Percentiles rank a stretch among this genome's conserved stretches.
Evolutionary conservation across 2,113 vertebrate genomes (phyloP).

Genomic region (Oenanthe oenanthe): DNA sequence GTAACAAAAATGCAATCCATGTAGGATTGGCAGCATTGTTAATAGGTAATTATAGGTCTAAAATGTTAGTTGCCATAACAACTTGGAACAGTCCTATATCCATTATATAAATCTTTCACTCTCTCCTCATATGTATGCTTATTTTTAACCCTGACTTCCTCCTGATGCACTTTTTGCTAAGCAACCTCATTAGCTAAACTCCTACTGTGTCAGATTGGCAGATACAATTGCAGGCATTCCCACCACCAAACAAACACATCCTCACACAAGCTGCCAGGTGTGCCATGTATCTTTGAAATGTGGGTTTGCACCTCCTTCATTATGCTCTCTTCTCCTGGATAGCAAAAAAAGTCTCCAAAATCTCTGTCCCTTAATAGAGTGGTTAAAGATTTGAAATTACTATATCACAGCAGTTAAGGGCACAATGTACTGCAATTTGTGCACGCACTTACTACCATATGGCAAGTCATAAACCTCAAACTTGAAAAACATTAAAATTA

Average conservation of each 20-base stretch:
- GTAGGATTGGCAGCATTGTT: slow-evolving; percentile 36
- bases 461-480: not conserved
- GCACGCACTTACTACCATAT: not conserved
- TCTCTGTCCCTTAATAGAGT: not conserved
- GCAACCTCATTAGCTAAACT: slow-evolving; percentile 32
- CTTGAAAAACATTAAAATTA: not conserved
- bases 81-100: slow-evolving; percentile 47
- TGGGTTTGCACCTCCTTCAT: not conserved
- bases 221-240: not conserved
- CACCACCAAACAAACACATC: not conserved
- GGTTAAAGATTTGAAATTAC: slow-evolving; percentile 1
- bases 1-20: not conserved
- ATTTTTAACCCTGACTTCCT: slow-evolving; percentile 49
- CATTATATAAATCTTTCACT: slow-evolving; percentile 31
- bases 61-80: slow-evolving; percentile 63
- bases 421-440: not conserved
- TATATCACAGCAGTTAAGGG: not conserved
- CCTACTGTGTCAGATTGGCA: slow-evolving; percentile 11
- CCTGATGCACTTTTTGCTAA: slow-evolving; percentile 41
- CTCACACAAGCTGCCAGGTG: slow-evolving; percentile 19
- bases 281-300: slow-evolving; percentile 12
- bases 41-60: slow-evolving; percentile 39
- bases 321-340: not conserved
- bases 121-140: slow-evolving; percentile 1
- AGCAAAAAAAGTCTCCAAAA: not conserved